Percentiles rank a stretch among this genome's conserved stretches.
Conservation (phyloP, 2,888 invertebrate genomes). For the Polydrusus cervinus region DNA sequence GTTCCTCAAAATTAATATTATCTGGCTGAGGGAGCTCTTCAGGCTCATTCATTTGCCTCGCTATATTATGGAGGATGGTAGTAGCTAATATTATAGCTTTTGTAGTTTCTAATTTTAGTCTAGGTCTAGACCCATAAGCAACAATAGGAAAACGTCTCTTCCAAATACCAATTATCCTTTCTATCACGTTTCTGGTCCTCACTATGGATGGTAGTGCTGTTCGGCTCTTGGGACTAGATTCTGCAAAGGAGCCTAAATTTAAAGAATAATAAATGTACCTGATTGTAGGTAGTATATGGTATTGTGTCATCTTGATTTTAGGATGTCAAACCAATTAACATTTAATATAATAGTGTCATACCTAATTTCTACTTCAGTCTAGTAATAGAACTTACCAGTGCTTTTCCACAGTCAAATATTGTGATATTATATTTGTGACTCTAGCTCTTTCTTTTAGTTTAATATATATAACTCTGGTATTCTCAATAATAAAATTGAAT, state of each 20-base stretch:
- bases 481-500: too few species aligned
- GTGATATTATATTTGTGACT: too few species aligned
- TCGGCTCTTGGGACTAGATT: too few species aligned
- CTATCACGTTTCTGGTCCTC: neutral
- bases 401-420: too few species aligned
- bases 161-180: constrained; percentile 1
- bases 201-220: too few species aligned
- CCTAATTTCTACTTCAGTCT: too few species aligned
- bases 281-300: too few species aligned
- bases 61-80: constrained; percentile 1
- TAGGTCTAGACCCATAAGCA: neutral
- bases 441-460: too few species aligned
- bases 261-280: neutral
- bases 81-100: neutral
- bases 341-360: neutral
- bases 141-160: neutral
- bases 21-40: neutral
- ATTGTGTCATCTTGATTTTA: neutral
- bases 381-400: too few species aligned
- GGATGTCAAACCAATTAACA: neutral
- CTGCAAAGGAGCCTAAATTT: too few species aligned
- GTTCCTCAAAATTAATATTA: too few species aligned
- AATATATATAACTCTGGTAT: too few species aligned
- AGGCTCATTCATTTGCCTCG: neutral
- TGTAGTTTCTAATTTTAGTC: neutral